Conservation (phyloP, 1,140 invertebrate species). For the Drosophila athabasca region DNA sequence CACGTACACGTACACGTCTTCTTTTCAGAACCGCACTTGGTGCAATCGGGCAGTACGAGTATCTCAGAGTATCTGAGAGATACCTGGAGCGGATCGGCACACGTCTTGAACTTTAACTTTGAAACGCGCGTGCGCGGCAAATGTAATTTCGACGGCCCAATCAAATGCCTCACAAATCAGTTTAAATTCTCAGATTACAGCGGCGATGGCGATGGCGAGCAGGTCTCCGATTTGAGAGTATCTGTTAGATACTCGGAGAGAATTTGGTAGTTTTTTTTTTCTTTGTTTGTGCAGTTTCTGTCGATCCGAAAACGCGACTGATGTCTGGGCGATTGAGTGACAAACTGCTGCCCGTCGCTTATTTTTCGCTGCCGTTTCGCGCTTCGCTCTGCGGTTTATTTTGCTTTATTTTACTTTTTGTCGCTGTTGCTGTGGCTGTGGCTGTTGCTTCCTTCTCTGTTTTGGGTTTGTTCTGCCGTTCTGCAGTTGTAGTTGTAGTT, state of each 20-base stretch:
- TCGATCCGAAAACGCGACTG: slow-evolving; percentile 67
- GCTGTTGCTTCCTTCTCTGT: slow-evolving; percentile 14
- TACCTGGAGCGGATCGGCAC: slow-evolving; percentile 32
- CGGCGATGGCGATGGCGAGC: slow-evolving; percentile 1
- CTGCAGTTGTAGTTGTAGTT: slow-evolving; percentile 33
- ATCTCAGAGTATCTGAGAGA: slow-evolving; percentile 19
- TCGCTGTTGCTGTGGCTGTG: slow-evolving; percentile 12
- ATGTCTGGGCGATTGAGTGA: slow-evolving; percentile 78
- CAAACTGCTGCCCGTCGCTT: slow-evolving; percentile 73
- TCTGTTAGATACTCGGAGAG: slow-evolving; percentile 52
- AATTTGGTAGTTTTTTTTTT: slow-evolving; percentile 15
- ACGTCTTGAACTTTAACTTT: slow-evolving; percentile 49
- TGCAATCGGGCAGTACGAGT: slow-evolving; percentile 10
- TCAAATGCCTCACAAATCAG: slow-evolving; percentile 23
- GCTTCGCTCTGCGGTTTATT: slow-evolving; percentile 68
- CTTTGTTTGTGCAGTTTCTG: not conserved
- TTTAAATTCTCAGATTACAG: slow-evolving; percentile 26
- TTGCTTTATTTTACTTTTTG: slow-evolving; percentile 52
- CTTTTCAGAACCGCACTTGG: slow-evolving; percentile 9
- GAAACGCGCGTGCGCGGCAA: slow-evolving; percentile 56
- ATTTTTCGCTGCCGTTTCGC: slow-evolving; percentile 64
- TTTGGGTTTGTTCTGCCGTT: slow-evolving; percentile 24
- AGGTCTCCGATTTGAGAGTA: slow-evolving; percentile 43
- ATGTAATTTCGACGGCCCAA: slow-evolving; percentile 17
- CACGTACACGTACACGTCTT: not conserved